phyloP scores from a whole-genome alignment of 2,113 vertebrate genomes.

The Theristicus caerulescens region DNA sequence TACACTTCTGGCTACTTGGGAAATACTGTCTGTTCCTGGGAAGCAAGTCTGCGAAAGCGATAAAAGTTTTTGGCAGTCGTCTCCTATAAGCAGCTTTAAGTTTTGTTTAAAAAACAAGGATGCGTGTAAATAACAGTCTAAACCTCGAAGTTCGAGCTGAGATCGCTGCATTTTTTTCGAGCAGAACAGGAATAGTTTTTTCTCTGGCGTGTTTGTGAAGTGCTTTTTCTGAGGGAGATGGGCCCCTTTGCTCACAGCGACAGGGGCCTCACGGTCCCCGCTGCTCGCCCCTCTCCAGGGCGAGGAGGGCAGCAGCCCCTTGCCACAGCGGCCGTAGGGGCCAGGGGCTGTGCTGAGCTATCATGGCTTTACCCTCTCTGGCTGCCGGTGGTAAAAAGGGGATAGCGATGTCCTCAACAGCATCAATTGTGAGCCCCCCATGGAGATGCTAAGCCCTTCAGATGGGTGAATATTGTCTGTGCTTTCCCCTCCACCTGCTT shows the following conservation, averaged over 20 bases:
- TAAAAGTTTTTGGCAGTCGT: not conserved
- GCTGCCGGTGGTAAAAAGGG: not conserved
- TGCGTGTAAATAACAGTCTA: not conserved
- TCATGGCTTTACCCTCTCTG: rapidly evolving
- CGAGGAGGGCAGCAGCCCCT: not conserved
- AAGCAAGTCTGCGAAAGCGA: not conserved
- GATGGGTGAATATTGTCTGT: not conserved
- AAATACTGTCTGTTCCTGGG: not conserved
- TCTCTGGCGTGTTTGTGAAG: not conserved
- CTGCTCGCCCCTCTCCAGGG: not conserved
- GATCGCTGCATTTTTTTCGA: not conserved
- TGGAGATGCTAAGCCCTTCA: not conserved
- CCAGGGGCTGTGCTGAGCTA: not conserved
- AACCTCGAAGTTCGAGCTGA: not conserved
- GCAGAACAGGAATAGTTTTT: not conserved
- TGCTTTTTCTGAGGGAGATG: not conserved
- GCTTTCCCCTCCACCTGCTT: not conserved
- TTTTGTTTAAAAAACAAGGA: not conserved
- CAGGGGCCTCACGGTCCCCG: not conserved
- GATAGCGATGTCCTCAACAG: not conserved
- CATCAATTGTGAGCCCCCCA: rapidly evolving
- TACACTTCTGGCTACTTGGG: not conserved
- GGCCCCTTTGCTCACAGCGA: not conserved
- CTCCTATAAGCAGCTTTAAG: not conserved
- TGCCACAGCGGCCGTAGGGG: rapidly evolving